A percentile compares a stretch with the other conserved stretches of the same genome.
phyloP scores from a whole-genome alignment of 2,113 vertebrate genomes.

The Macrotus californicus region DNA sequence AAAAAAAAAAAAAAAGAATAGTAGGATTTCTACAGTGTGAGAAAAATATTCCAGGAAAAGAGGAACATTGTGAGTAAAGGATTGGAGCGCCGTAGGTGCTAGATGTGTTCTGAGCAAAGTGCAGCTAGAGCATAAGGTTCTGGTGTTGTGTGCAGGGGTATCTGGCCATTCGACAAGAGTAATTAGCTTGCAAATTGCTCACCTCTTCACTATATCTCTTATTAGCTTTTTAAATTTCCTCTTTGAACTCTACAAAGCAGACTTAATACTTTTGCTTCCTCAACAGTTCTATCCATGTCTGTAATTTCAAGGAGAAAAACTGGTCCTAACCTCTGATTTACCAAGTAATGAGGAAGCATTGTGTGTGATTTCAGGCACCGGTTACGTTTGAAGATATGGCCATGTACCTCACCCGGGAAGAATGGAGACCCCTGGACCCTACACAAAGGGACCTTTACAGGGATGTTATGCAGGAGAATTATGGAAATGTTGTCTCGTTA shows the following conservation, averaged over 20 bases:
- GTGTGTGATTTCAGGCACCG: constrained; percentile 73
- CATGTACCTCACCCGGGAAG: constrained; percentile 71
- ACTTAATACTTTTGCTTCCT: constrained; percentile 47
- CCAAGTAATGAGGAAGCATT: constrained; percentile 50
- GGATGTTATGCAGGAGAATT: constrained; percentile 75
- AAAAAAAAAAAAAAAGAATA: too few relatives aligned
- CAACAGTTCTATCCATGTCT: constrained; percentile 39
- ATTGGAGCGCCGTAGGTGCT: background rate
- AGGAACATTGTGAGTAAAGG: background rate
- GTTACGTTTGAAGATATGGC: constrained; percentile 76
- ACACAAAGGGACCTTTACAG: constrained; percentile 72
- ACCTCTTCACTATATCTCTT: background rate
- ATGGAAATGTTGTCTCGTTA: constrained; percentile 66
- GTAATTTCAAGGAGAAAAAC: constrained; percentile 54
- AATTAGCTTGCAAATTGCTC: background rate
- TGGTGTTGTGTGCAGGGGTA: background rate
- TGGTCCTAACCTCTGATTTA: background rate
- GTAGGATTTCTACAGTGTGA: background rate
- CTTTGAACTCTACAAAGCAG: constrained; percentile 29
- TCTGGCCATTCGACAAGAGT: background rate
- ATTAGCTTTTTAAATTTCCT: constrained; percentile 5
- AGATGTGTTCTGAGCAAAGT: background rate
- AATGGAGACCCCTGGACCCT: constrained; percentile 73
- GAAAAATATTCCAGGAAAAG: constrained; percentile 13
- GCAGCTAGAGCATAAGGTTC: background rate